A percentile compares a stretch with the other conserved stretches of the same genome.
phyloP scores from a whole-genome alignment of 2,888 invertebrate species.

The Zygogramma bicolorata region DNA sequence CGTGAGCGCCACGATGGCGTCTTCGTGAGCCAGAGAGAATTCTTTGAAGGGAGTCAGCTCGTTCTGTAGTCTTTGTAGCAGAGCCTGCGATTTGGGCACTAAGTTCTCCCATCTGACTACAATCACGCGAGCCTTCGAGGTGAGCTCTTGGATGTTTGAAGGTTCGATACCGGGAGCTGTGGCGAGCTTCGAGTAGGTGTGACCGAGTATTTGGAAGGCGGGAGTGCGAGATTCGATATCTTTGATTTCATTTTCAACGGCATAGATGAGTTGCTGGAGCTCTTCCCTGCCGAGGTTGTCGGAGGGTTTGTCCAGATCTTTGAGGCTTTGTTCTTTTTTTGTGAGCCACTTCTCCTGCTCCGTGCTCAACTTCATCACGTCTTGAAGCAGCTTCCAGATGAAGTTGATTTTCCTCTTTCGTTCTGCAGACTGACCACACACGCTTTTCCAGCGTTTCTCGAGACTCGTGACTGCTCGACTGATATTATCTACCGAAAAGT shows the following conservation, averaged over 20 bases:
- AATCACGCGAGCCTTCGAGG: slow-evolving; percentile 71
- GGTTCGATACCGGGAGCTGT: slow-evolving; percentile 78
- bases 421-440: slow-evolving; percentile 80
- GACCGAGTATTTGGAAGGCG: slow-evolving; percentile 75
- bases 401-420: slow-evolving; percentile 76
- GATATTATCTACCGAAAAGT: slow-evolving; percentile 78
- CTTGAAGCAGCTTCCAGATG: slow-evolving; percentile 73
- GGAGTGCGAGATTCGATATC: slow-evolving; percentile 71
- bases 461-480: slow-evolving; percentile 77
- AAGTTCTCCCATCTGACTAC: slow-evolving; percentile 77
- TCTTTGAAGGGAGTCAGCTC: slow-evolving; percentile 75
- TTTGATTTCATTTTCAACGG: slow-evolving; percentile 69
- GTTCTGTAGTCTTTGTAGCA: slow-evolving; percentile 71
- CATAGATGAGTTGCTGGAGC: slow-evolving; percentile 71
- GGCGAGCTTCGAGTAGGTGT: slow-evolving; percentile 77
- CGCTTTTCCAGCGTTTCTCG: slow-evolving; percentile 83
- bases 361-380: slow-evolving; percentile 70
- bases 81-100: slow-evolving; percentile 71
- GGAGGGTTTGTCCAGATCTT: slow-evolving; percentile 72
- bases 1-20: slow-evolving; percentile 77
- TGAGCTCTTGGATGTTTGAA: slow-evolving; percentile 75
- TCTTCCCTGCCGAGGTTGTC: slow-evolving; percentile 71
- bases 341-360: slow-evolving; percentile 75
- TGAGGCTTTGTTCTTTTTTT: slow-evolving; percentile 74
- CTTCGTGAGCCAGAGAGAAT: slow-evolving; percentile 79